These are phyloP conservation scores for Meiosimyza platycephala DNA, from an alignment of 2,888 invertebrate genomes.

Conservation along the genomic window DNA sequence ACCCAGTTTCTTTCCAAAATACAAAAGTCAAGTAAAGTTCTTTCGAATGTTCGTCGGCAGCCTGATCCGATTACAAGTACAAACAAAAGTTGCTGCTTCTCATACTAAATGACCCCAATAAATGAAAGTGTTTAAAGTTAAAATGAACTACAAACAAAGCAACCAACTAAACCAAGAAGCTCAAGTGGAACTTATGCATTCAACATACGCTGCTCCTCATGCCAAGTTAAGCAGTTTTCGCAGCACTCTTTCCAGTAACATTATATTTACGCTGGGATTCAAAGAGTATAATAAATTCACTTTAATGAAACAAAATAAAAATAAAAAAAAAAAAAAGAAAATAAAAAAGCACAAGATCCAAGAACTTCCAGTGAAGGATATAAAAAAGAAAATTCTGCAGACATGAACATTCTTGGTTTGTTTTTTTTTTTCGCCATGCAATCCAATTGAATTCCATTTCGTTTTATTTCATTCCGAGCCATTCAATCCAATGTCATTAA, in stretches of 20 bases:
- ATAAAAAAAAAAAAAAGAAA: background rate
- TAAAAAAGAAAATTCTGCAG: constrained; percentile 10
- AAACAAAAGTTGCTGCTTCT: constrained; percentile 4
- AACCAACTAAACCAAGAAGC: background rate
- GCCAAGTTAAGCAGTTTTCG: background rate
- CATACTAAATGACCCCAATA: constrained; percentile 24
- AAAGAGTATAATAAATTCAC: background rate
- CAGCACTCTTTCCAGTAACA: background rate
- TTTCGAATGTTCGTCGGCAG: background rate
- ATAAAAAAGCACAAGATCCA: constrained; percentile 10
- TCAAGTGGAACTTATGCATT: background rate
- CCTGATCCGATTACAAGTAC: constrained; percentile 25
- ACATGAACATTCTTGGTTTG: constrained; percentile 24
- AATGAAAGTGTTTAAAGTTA: constrained; percentile 34
- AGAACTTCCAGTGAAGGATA: background rate
- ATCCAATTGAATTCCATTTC: constrained; percentile 24
- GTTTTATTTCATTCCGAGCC: constrained; percentile 5
- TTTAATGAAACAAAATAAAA: constrained; percentile 10
- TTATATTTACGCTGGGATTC: background rate
- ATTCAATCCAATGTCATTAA: constrained; percentile 40
- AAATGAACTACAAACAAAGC: constrained; percentile 10
- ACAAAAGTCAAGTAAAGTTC: constrained; percentile 6
- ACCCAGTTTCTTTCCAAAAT: constrained; percentile 9
- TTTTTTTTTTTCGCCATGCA: constrained; percentile 14
- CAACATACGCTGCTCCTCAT: background rate